Evolutionary conservation across 2,797 vertebrate species (phyloP).

Genomic region (Odontamblyopus rebecca): DNA sequence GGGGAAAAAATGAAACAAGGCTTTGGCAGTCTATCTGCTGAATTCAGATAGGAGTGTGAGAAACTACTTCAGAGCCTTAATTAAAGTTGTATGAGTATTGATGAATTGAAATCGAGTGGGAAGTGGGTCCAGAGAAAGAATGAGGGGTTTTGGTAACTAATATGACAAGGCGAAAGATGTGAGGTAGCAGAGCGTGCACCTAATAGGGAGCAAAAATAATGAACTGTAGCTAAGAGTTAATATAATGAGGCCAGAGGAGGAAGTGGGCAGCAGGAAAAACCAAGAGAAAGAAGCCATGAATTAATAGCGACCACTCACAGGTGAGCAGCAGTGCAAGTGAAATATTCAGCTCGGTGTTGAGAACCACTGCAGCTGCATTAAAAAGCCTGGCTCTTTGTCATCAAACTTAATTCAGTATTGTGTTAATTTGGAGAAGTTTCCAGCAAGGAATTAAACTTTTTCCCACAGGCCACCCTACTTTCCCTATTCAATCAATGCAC

Average conservation of each 20-base stretch:
- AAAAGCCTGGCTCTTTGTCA: background rate
- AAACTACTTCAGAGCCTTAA: background rate
- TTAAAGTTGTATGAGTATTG: conserved; percentile 18
- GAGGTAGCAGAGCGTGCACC: conserved; percentile 32
- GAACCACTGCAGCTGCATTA: background rate
- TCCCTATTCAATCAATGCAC: background rate
- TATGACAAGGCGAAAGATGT: conserved; percentile 33
- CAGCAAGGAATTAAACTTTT: background rate
- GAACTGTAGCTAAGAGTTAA: conserved; percentile 15
- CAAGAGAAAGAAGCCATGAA: conserved; percentile 11
- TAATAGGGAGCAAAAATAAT: conserved; percentile 19
- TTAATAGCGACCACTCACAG: conserved; percentile 17
- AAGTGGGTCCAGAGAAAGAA: conserved; percentile 18
- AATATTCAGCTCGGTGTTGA: background rate
- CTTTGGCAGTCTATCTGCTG: background rate
- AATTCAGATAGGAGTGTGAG: background rate
- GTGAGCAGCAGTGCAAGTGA: conserved; percentile 13
- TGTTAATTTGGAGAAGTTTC: background rate
- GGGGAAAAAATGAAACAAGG: background rate
- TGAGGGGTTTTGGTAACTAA: conserved; percentile 28
- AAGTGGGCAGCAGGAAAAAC: conserved; percentile 20
- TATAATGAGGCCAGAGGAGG: conserved; percentile 28
- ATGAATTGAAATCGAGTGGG: conserved; percentile 3
- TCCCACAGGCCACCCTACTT: background rate
- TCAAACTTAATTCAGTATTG: background rate